phyloP scores from a whole-genome alignment of 2,797 vertebrate species.

The Urophycis tenuis region DNA sequence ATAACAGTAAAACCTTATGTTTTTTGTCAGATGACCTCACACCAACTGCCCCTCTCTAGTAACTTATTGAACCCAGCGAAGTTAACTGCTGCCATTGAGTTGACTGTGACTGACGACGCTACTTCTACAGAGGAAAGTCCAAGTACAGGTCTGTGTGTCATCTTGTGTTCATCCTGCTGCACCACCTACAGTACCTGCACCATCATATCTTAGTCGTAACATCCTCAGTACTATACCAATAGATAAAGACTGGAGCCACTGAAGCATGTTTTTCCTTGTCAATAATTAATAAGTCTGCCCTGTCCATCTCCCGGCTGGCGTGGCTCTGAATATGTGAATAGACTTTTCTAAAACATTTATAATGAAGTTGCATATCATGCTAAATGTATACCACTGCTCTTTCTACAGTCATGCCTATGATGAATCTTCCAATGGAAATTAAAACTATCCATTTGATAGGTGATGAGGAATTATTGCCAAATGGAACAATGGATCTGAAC shows the following conservation, averaged over 20 bases:
- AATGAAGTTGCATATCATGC: neutral
- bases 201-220: slow-evolving; percentile 16
- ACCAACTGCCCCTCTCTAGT: slow-evolving; percentile 65
- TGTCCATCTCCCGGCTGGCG: slow-evolving; percentile 22
- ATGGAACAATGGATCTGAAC: slow-evolving; percentile 67
- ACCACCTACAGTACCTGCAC: neutral
- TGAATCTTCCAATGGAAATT: slow-evolving; percentile 64
- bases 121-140: neutral
- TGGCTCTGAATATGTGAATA: slow-evolving; percentile 1
- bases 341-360: neutral
- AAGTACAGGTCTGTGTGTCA: slow-evolving; percentile 44
- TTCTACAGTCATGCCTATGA: slow-evolving; percentile 34
- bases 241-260: slow-evolving; percentile 14
- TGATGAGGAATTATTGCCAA: slow-evolving; percentile 76
- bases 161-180: slow-evolving; percentile 5
- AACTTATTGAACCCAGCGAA: slow-evolving; percentile 46
- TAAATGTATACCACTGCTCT: slow-evolving; percentile 1
- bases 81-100: slow-evolving; percentile 12
- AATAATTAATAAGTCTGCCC: slow-evolving; percentile 26
- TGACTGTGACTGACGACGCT: neutral
- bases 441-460: slow-evolving; percentile 60
- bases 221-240: neutral
- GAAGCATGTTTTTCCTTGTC: slow-evolving; percentile 14
- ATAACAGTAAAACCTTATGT: slow-evolving; percentile 18
- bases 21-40: slow-evolving; percentile 70